Conservation (phyloP, 2,113 vertebrate genomes). For the Pristiophorus japonicus region DNA sequence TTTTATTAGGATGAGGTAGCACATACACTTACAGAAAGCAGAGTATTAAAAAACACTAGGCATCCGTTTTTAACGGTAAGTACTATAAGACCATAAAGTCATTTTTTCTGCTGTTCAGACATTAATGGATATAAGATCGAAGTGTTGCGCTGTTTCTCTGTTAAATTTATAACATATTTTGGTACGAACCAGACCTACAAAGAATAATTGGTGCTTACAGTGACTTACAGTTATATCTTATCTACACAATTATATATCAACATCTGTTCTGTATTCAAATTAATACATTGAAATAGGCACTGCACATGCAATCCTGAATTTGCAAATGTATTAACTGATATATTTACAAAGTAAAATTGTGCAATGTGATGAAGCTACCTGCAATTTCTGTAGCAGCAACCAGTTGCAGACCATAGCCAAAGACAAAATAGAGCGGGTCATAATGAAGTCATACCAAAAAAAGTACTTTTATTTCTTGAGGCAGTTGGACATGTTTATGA, state of each 20-base stretch:
- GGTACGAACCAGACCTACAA: not conserved
- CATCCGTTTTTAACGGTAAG: constrained; percentile 96
- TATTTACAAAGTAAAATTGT: not conserved
- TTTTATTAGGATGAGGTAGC: constrained; percentile 87
- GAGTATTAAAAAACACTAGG: constrained; percentile 93
- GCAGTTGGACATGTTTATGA: not conserved
- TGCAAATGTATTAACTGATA: not conserved
- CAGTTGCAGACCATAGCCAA: not conserved
- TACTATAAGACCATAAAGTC: constrained; percentile 43
- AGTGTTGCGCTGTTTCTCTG: not conserved
- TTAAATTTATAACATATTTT: not conserved
- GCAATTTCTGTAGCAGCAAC: not conserved
- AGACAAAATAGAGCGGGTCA: not conserved
- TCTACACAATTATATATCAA: not conserved
- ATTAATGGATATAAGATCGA: not conserved
- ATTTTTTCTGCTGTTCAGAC: not conserved
- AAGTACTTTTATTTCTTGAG: not conserved
- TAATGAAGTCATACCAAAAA: not conserved
- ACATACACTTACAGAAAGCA: constrained; percentile 92
- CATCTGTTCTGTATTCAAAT: constrained; percentile 25
- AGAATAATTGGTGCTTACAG: not conserved
- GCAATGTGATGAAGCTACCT: not conserved
- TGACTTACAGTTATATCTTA: not conserved
- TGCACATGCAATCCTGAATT: not conserved
- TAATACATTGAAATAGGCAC: not conserved